phyloP scores from a whole-genome alignment of 35 echinoderm and acorn worm species.

The Amphiura filiformis region DNA sequence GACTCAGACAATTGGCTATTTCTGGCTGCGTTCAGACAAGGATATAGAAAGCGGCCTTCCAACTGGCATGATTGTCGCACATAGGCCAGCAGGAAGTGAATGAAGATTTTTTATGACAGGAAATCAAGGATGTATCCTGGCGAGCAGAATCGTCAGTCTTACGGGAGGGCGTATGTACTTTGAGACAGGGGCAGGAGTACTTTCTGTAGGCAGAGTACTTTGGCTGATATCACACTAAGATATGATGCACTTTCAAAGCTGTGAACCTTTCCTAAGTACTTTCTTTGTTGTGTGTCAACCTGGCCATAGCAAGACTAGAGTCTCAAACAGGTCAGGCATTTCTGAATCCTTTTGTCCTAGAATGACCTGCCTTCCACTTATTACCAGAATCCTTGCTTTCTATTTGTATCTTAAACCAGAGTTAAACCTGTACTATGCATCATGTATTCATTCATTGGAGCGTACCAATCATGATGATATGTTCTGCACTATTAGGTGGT shows the following conservation, averaged over 20 bases:
- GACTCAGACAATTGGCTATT: not conserved
- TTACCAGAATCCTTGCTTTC: not conserved
- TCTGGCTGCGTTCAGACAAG: not conserved
- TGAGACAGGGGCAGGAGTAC: constrained; percentile 59
- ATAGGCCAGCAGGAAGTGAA: not conserved
- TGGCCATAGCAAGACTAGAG: constrained; percentile 29
- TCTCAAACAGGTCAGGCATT: constrained; percentile 25
- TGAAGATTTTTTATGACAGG: not conserved
- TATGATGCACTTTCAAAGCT: constrained; percentile 57
- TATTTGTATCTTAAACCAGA: not conserved
- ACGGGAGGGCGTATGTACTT: constrained; percentile 37
- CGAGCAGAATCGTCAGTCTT: not conserved
- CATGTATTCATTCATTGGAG: not conserved
- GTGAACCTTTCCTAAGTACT: constrained; percentile 61
- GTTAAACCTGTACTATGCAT: not conserved
- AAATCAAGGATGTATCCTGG: constrained; percentile 20
- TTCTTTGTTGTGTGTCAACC: constrained; percentile 72
- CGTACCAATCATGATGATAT: not conserved
- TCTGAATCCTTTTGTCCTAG: constrained; percentile 35
- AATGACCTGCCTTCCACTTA: constrained; percentile 17
- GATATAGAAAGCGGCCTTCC: not conserved
- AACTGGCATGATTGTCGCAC: not conserved
- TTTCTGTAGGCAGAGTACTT: constrained; percentile 69
- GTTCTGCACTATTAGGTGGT: not conserved
- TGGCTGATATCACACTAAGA: constrained; percentile 57